Evolutionary conservation across 2,888 invertebrate species (phyloP), one percentile per base, ranked within the genome.

Genomic region (Micropterix aruncella): DNA sequence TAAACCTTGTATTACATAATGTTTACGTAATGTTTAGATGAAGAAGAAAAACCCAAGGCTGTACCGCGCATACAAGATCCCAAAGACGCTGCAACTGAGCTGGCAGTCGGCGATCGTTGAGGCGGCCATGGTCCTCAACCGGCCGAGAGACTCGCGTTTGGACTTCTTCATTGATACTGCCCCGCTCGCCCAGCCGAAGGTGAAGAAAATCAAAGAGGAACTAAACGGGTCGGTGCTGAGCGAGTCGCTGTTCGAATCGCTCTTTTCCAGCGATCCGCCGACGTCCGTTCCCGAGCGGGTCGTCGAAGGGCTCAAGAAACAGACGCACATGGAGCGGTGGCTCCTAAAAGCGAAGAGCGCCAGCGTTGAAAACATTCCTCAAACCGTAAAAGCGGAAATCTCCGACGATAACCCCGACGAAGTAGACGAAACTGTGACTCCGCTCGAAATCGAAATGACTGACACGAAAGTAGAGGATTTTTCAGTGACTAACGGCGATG

Each of bases 71-170:
- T 76, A 70, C 52, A 60, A 67, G 40, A 59, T 77, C 15, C 71
- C 73, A n/a, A 67, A 73, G 37, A 64, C 70, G 49, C 66, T 74
- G 49, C 64, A 68, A 52, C 54, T 63, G 2, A 72, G 75, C 44
- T 91, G 91, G 89, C 68, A 74, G 27, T 63, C 70, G 40, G 88
- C 89, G 1, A 77, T 89, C 0, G 68, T 73, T n/a, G 88, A 89
- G 64, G 87, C 88, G 0, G 80, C 82, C 54, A 66, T 65, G 42
- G 66, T 89, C 4, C 60, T 76, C 2, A 56, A 65, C 9, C 69
- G 76, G 55, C 68, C 74, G 12, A 65, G 73, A 46, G 60, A 73
- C 38, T 62, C 77, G n/a, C 70, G 82, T 48, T 65, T 77, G 38
- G 67, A 74, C 38, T 63, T 68, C 45, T 71, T 77, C 46, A 57